Evolutionary conservation across 35 echinoderm and acorn worm genomes (phyloP).

Genomic region (Ophiothrix spiculata): DNA sequence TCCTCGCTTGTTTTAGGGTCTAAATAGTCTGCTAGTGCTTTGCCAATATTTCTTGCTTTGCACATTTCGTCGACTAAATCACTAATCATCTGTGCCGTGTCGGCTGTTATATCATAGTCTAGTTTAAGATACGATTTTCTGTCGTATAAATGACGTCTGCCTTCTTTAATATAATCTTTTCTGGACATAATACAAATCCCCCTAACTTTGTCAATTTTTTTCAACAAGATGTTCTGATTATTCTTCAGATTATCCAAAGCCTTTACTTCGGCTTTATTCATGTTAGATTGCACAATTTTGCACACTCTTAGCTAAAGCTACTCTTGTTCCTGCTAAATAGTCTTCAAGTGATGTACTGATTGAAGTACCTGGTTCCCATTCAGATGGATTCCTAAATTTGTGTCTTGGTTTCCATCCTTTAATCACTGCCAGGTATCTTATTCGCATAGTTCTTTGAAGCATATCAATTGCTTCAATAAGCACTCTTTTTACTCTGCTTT

Average conservation of each 20-base stretch:
- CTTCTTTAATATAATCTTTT: slow-evolving; percentile 12
- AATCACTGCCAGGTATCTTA: neutral
- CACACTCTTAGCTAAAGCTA: slow-evolving; percentile 1
- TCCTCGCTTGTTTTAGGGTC: neutral
- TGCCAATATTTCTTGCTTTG: neutral
- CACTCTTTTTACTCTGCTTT: neutral
- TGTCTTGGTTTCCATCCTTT: neutral
- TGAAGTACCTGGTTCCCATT: neutral
- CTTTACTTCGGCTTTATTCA: neutral
- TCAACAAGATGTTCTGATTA: slow-evolving; percentile 1
- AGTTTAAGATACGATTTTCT: neutral
- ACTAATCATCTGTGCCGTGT: neutral
- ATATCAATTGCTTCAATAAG: neutral
- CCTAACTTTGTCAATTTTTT: slow-evolving; percentile 20
- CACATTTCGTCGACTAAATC: neutral
- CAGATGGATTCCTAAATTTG: neutral
- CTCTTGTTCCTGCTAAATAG: neutral
- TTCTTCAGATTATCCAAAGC: neutral
- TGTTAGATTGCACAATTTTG: neutral
- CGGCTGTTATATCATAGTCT: neutral
- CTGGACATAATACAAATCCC: neutral
- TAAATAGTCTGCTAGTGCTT: neutral
- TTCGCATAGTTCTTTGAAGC: neutral
- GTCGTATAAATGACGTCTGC: neutral
- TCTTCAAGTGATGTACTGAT: neutral